phyloP scores from a whole-genome alignment of 2,888 invertebrate genomes.

The Pollenia griseotomentosa region DNA sequence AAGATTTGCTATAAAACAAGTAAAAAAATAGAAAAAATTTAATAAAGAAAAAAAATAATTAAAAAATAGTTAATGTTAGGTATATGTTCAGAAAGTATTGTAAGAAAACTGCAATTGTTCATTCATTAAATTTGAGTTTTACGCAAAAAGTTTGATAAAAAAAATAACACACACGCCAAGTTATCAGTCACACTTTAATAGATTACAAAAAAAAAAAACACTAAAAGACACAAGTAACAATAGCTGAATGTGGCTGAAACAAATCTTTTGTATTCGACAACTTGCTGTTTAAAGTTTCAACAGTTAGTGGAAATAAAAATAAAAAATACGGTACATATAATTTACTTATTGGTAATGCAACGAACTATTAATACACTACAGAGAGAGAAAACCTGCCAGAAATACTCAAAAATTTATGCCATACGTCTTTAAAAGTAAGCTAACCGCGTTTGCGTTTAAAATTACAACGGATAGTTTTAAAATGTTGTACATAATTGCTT shows the following conservation, averaged over 20 bases:
- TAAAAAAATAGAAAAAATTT: neutral
- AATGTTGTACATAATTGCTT: too few species aligned
- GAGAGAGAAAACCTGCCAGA: too few species aligned
- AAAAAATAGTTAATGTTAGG: neutral
- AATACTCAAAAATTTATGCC: too few species aligned
- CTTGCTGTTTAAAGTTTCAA: too few species aligned
- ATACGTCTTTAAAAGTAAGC: too few species aligned
- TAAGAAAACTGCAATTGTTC: constrained; percentile 26
- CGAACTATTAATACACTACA: too few species aligned
- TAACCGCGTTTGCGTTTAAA: too few species aligned
- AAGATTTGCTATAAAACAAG: neutral
- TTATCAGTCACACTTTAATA: constrained; percentile 44
- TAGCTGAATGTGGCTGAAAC: neutral
- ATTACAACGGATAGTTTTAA: too few species aligned
- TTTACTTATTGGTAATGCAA: too few species aligned
- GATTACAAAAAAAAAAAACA: neutral
- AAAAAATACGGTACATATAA: too few species aligned
- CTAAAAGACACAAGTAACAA: neutral
- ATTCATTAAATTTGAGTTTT: constrained; percentile 30
- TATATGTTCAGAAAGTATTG: neutral
- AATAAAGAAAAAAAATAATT: neutral
- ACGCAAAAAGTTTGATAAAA: constrained; percentile 3
- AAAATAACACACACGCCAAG: neutral
- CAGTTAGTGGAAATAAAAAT: too few species aligned
- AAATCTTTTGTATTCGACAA: neutral